Conservation (phyloP, 2,888 invertebrate species). For the Rotaria magnacalcarata region DNA sequence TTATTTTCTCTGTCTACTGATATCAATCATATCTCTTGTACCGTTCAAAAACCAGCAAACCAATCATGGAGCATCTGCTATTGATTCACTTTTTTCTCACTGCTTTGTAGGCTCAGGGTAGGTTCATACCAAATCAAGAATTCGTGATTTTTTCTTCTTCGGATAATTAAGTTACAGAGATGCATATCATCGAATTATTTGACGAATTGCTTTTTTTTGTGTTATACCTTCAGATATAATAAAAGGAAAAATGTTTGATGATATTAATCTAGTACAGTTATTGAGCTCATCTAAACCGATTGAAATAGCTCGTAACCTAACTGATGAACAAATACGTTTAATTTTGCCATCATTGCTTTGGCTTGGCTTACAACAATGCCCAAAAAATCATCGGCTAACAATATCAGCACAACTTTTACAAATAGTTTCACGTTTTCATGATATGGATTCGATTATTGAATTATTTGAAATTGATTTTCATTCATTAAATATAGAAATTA, state of each 20-base stretch:
- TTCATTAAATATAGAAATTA: not conserved
- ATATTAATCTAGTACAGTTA: constrained; percentile 10
- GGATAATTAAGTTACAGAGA: not conserved
- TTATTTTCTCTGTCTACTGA: no score
- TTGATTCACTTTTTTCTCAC: no score
- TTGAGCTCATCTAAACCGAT: not conserved
- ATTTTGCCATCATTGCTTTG: constrained; percentile 24
- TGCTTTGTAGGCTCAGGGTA: no score
- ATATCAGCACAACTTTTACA: not conserved
- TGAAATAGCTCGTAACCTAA: not conserved
- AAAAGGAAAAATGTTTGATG: not conserved
- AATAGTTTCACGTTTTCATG: constrained; percentile 25
- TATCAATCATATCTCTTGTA: no score
- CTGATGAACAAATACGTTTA: constrained; percentile 18
- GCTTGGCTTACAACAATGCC: constrained; percentile 20
- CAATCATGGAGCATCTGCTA: no score
- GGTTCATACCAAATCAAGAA: no score
- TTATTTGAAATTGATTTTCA: constrained; percentile 31
- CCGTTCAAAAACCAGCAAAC: no score
- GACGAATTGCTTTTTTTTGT: not conserved
- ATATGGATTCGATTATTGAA: constrained; percentile 8
- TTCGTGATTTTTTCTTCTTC: not conserved
- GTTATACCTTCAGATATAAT: not conserved
- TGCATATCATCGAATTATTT: constrained; percentile 1
- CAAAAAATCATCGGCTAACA: constrained; percentile 20